These are phyloP conservation scores for Acrobasis repandana DNA, from an alignment of 2,888 invertebrate species.

Conservation along the genomic window DNA sequence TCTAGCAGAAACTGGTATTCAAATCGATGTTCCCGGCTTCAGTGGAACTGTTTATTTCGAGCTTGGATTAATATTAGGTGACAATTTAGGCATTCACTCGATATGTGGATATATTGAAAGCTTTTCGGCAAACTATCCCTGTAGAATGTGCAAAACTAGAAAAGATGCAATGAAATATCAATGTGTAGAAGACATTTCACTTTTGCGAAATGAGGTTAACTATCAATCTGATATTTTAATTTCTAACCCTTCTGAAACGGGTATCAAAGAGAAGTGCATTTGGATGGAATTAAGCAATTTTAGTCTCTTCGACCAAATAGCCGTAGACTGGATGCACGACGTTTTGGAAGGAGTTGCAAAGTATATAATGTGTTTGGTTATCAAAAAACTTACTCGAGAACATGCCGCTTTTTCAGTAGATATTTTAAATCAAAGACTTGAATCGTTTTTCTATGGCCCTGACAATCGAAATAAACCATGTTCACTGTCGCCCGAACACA, in stretches of 20 bases:
- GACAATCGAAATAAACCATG: slow-evolving; percentile 2
- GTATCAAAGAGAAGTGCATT: not conserved
- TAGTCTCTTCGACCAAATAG: not conserved
- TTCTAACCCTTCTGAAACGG: not conserved
- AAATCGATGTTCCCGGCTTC: slow-evolving; percentile 13
- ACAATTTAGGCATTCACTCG: slow-evolving; percentile 25
- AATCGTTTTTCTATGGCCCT: not conserved
- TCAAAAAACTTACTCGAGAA: not conserved
- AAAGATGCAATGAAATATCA: not conserved
- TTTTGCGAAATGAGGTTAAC: not conserved
- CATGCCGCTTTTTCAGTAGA: slow-evolving; percentile 10
- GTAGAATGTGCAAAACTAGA: slow-evolving; percentile 21
- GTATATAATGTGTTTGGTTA: slow-evolving; percentile 1
- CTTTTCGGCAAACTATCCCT: slow-evolving; percentile 23
- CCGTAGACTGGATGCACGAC: not conserved
- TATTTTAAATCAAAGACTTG: slow-evolving; percentile 6
- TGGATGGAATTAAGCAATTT: not conserved
- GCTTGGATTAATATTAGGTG: slow-evolving; percentile 19
- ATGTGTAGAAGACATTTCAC: not conserved
- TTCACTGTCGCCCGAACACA: not conserved
- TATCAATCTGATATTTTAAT: not conserved
- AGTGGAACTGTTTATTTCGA: slow-evolving; percentile 19
- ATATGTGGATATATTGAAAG: slow-evolving; percentile 25
- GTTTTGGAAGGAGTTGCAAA: not conserved
- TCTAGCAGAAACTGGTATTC: not conserved